phyloP scores from a whole-genome alignment of 2,888 invertebrate species.

The Malacosoma neustria region DNA sequence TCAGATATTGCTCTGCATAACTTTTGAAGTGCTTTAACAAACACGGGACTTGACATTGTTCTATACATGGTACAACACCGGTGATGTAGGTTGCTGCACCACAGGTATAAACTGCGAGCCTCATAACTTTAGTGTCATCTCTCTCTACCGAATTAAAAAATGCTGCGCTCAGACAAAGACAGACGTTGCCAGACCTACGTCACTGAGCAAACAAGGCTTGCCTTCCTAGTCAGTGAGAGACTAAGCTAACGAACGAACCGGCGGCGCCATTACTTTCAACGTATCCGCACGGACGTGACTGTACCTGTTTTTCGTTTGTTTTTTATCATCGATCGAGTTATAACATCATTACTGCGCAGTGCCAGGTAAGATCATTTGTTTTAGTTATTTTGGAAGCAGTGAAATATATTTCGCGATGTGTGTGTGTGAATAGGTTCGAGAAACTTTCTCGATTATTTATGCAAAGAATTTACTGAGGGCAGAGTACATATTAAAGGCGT shows the following conservation, averaged over 20 bases:
- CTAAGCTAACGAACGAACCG: constrained; percentile 57
- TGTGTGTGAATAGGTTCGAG: constrained; percentile 34
- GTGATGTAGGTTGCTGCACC: constrained; percentile 69
- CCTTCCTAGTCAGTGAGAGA: constrained; percentile 63
- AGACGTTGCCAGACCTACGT: constrained; percentile 38
- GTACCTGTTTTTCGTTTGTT: constrained; percentile 61
- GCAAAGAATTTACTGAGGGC: constrained; percentile 71
- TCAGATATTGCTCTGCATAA: constrained; percentile 37
- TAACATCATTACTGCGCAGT: constrained; percentile 69
- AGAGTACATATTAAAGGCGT: constrained; percentile 54
- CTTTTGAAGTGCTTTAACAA: constrained; percentile 44
- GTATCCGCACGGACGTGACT: constrained; percentile 68
- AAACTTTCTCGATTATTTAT: constrained; percentile 70
- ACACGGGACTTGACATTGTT: constrained; percentile 59
- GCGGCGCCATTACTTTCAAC: constrained; percentile 67
- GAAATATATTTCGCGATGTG: constrained; percentile 45
- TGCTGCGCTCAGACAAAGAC: constrained; percentile 27
- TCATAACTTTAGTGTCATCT: constrained; percentile 26
- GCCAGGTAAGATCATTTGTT: constrained; percentile 63
- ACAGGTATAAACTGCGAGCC: constrained; percentile 40
- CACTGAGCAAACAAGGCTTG: constrained; percentile 67
- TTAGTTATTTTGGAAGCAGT: constrained; percentile 57
- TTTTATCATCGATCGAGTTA: constrained; percentile 62
- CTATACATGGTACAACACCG: constrained; percentile 45
- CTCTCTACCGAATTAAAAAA: constrained; percentile 18